These are phyloP conservation scores for Bolborhynchus lineola DNA, from an alignment of 2,113 vertebrate species.

Conservation along the genomic window DNA sequence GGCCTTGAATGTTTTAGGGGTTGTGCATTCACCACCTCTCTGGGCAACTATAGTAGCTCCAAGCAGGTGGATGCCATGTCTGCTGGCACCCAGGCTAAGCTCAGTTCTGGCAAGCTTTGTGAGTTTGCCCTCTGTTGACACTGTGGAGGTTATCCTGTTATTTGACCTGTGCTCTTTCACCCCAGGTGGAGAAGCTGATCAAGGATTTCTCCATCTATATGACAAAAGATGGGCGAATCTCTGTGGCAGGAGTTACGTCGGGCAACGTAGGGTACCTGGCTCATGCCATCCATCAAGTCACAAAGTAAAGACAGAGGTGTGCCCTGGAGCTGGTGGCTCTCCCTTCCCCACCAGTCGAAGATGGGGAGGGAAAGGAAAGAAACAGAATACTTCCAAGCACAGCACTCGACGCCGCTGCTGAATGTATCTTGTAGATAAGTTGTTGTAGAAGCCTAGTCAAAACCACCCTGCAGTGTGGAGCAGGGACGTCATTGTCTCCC, in stretches of 20 bases:
- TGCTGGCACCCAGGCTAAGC: neutral
- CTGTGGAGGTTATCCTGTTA: neutral
- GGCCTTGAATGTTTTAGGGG: neutral
- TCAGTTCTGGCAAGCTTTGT: neutral
- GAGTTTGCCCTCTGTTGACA: neutral
- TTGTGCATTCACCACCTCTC: neutral
- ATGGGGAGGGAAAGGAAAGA: slow-evolving; percentile 33
- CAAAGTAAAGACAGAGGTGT: slow-evolving; percentile 80
- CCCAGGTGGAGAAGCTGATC: slow-evolving; percentile 89
- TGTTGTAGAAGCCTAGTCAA: slow-evolving; percentile 13
- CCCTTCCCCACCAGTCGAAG: neutral
- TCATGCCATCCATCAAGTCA: slow-evolving; percentile 90
- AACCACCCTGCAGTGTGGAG: neutral
- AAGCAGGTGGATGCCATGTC: neutral
- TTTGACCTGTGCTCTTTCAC: neutral
- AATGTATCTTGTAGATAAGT: slow-evolving; percentile 60
- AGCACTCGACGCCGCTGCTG: slow-evolving; percentile 4
- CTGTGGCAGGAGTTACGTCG: slow-evolving; percentile 90
- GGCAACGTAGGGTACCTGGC: slow-evolving; percentile 91
- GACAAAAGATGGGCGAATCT: slow-evolving; percentile 98
- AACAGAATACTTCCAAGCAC: slow-evolving; percentile 42
- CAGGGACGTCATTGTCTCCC: neutral
- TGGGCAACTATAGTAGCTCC: neutral
- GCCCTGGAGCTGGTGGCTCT: slow-evolving; percentile 31
- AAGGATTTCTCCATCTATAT: slow-evolving; percentile 97